Evolutionary conservation across 2,113 vertebrate genomes (phyloP).

Genomic region (human (Homo sapiens)): GRCh38 chrX:151853001-151853500

Average conservation of each 20-base stretch:
- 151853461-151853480: neutral
- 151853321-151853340: neutral
- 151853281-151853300: neutral
- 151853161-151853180: neutral
- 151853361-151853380: neutral
- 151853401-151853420: neutral
- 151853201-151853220: neutral
- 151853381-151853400: neutral
- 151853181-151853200: neutral
- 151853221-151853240: neutral
- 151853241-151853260: neutral
- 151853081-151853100: neutral
- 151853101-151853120: neutral
- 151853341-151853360: neutral
- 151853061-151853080: neutral
- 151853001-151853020: neutral
- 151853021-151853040: neutral
- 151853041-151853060: neutral
- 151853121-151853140: neutral
- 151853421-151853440: neutral
- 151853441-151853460: neutral
- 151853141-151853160: neutral
- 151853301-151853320: neutral
- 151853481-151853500: neutral
- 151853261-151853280: conserved; percentile 1